Evolutionary conservation across 2,797 vertebrate species (phyloP).

Genomic region (Jordanella pulchra): DNA sequence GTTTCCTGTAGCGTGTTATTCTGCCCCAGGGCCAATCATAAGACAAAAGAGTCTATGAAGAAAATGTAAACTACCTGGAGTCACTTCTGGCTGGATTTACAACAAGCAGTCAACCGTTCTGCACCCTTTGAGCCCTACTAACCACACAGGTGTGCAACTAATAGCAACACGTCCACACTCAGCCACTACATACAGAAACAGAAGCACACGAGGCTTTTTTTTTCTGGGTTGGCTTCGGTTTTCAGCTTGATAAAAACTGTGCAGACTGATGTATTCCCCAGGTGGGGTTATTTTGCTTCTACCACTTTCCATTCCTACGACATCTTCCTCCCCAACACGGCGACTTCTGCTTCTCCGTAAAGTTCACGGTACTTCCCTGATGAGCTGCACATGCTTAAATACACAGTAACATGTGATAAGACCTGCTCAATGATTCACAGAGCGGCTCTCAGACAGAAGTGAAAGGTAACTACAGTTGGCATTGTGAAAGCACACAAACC

Average conservation of each 20-base stretch:
- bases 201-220: slow-evolving; percentile 8
- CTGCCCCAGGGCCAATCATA: slow-evolving; percentile 23
- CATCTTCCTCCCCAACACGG: slow-evolving; percentile 15
- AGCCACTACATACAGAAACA: slow-evolving; percentile 5
- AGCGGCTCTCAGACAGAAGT: slow-evolving; percentile 40
- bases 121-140: slow-evolving; percentile 42
- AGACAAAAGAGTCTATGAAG: slow-evolving; percentile 64
- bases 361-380: slow-evolving; percentile 54
- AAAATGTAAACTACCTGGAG: slow-evolving; percentile 57
- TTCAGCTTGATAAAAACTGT: slow-evolving; percentile 26
- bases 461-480: slow-evolving; percentile 11
- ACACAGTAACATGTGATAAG: slow-evolving; percentile 58
- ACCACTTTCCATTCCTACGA: slow-evolving; percentile 26
- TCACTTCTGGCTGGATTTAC: slow-evolving; percentile 54
- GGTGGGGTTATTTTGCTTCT: slow-evolving; percentile 41
- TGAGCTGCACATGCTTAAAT: slow-evolving; percentile 41
- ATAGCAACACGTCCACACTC: slow-evolving; percentile 42
- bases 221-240: slow-evolving; percentile 29
- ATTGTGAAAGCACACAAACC: slow-evolving; percentile 16
- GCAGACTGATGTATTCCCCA: not conserved
- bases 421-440: slow-evolving; percentile 63
- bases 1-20: slow-evolving; percentile 57
- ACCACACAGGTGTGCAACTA: slow-evolving; percentile 35
- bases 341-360: slow-evolving; percentile 39
- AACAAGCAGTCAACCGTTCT: slow-evolving; percentile 42